Evolutionary conservation across 1,140 invertebrate species (phyloP).

Genomic region (Papilio machaon): DNA sequence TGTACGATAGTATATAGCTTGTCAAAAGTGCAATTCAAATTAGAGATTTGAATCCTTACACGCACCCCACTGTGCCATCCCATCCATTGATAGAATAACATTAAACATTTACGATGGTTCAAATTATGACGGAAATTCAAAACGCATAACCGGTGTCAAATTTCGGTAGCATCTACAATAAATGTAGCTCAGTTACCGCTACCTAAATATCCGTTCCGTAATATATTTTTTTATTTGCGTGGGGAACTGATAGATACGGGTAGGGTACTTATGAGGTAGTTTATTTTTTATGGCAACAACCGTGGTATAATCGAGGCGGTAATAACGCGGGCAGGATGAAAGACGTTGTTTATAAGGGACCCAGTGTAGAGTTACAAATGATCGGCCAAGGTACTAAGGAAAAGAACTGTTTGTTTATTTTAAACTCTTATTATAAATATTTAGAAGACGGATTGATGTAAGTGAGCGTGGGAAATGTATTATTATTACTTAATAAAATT

Average conservation of each 20-base stretch:
- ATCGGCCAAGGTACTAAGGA: slow-evolving; percentile 47
- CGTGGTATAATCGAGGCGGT: slow-evolving; percentile 55
- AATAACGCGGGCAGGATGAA: slow-evolving; percentile 74
- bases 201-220: slow-evolving; percentile 55
- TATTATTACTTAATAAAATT: slow-evolving; percentile 11
- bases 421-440: slow-evolving; percentile 65
- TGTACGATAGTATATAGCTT: not conserved
- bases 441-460: slow-evolving; percentile 41
- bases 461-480: slow-evolving; percentile 29
- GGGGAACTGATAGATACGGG: slow-evolving; percentile 32
- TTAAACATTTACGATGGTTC: slow-evolving; percentile 4
- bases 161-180: slow-evolving; percentile 69
- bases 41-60: slow-evolving; percentile 3
- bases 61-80: slow-evolving; percentile 4
- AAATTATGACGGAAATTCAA: slow-evolving; percentile 28
- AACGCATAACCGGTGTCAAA: slow-evolving; percentile 32
- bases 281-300: slow-evolving; percentile 58
- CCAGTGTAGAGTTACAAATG: slow-evolving; percentile 69
- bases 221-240: slow-evolving; percentile 18
- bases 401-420: slow-evolving; percentile 67
- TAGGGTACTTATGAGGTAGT: slow-evolving; percentile 47
- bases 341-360: slow-evolving; percentile 68
- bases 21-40: slow-evolving; percentile 8
- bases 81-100: slow-evolving; percentile 15
- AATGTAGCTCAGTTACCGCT: slow-evolving; percentile 52